Conservation (phyloP, 2,888 invertebrate genomes). For the Pelosia muscerda region DNA sequence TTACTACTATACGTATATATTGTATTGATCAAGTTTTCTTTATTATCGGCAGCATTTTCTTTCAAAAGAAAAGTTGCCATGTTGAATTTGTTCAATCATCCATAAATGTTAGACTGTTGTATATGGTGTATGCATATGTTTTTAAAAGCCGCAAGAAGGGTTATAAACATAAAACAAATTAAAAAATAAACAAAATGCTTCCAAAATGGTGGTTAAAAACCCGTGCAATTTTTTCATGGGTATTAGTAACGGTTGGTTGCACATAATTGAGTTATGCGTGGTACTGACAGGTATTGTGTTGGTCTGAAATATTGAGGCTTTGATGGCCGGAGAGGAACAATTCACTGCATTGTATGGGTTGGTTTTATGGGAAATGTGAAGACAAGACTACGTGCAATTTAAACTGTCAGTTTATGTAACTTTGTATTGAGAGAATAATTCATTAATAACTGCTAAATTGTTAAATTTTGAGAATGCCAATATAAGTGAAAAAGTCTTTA, state of each 20-base stretch:
- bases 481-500: too few relatives aligned
- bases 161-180: conserved; percentile 28
- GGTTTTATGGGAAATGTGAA: not conserved
- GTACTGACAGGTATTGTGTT: conserved; percentile 60
- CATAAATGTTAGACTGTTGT: too few relatives aligned
- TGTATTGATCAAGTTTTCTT: too few relatives aligned
- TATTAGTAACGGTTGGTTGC: conserved; percentile 63
- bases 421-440: not conserved
- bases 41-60: too few relatives aligned
- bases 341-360: conserved; percentile 5
- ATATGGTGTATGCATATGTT: too few relatives aligned
- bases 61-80: not conserved
- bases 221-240: conserved; percentile 55
- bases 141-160: not conserved
- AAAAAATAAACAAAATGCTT: conserved; percentile 35
- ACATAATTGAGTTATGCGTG: conserved; percentile 67
- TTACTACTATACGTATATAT: too few relatives aligned
- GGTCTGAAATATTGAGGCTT: conserved; percentile 49
- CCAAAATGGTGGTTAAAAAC: conserved; percentile 48
- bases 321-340: conserved; percentile 24
- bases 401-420: not conserved
- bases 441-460: too few relatives aligned
- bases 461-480: too few relatives aligned
- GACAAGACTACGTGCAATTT: not conserved
- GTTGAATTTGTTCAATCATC: too few relatives aligned